Evolutionary conservation across 2,888 invertebrate species (phyloP).

Genomic region (Saturnia japonica): DNA sequence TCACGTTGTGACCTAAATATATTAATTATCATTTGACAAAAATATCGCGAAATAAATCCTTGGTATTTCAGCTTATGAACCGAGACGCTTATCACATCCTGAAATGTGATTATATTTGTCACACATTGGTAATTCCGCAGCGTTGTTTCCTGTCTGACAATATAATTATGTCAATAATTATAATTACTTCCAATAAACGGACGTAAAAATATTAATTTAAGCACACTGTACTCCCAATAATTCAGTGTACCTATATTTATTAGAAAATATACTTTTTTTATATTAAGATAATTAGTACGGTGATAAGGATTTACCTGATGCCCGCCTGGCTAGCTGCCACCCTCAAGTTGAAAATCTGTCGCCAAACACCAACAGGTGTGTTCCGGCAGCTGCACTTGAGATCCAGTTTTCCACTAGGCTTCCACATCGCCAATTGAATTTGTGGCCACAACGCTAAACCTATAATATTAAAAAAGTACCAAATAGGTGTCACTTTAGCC

Average conservation of each 20-base stretch:
- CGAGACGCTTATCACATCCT: conserved; percentile 1
- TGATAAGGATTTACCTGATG: no score
- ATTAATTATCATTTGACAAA: conserved; percentile 6
- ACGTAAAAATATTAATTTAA: background rate
- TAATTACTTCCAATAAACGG: background rate
- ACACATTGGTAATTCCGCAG: background rate
- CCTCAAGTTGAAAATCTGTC: no score
- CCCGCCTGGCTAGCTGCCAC: no score
- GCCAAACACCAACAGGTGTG: no score
- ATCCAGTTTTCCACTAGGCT: no score
- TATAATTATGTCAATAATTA: conserved; percentile 6
- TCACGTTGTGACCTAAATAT: background rate
- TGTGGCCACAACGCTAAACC: no score
- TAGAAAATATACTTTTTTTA: no score
- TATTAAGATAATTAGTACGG: no score
- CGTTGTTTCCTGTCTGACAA: conserved; percentile 2
- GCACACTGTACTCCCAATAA: background rate
- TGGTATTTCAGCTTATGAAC: background rate
- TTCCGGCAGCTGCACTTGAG: no score
- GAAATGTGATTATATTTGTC: conserved; percentile 10
- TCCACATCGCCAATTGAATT: no score
- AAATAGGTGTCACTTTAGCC: no score
- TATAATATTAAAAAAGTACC: no score
- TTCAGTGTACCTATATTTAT: background rate
- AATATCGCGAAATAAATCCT: conserved; percentile 6